Conservation (phyloP, 2,113 vertebrate genomes). For the Montifringilla adamsi region DNA sequence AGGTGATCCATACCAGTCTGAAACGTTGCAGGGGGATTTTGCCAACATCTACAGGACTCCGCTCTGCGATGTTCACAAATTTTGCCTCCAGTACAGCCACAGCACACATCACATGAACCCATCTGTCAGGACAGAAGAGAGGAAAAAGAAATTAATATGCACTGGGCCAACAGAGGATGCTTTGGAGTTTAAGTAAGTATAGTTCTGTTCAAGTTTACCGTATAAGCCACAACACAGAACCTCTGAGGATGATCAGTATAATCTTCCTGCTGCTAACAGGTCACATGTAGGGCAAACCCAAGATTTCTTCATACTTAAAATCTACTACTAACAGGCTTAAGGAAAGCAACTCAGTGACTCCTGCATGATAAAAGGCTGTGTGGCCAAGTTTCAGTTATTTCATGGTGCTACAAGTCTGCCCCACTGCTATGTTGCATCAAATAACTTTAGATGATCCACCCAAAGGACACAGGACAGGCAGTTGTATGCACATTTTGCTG, state of each 20-base stretch:
- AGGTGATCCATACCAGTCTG: slow-evolving; percentile 82
- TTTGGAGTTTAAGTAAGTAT: neutral
- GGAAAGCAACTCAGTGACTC: neutral
- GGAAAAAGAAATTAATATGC: neutral
- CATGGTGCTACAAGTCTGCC: neutral
- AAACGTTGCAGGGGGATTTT: slow-evolving; percentile 91
- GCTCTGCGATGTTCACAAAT: slow-evolving; percentile 90
- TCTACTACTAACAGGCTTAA: neutral
- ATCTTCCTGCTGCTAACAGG: neutral
- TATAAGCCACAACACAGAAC: neutral
- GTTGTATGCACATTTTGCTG: neutral
- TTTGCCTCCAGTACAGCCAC: slow-evolving; percentile 94
- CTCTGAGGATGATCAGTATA: neutral
- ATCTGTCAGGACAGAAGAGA: slow-evolving; percentile 72
- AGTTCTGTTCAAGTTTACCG: neutral
- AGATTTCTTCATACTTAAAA: neutral
- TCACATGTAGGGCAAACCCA: neutral
- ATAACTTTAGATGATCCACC: neutral
- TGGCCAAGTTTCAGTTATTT: neutral
- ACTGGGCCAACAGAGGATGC: neutral
- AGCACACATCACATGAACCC: slow-evolving; percentile 97
- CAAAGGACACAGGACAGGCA: neutral
- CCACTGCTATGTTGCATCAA: neutral
- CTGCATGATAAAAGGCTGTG: neutral
- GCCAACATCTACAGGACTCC: slow-evolving; percentile 91